Evolutionary conservation across 1,140 invertebrate genomes (phyloP).

Genomic region (Drosophila funebris): DNA sequence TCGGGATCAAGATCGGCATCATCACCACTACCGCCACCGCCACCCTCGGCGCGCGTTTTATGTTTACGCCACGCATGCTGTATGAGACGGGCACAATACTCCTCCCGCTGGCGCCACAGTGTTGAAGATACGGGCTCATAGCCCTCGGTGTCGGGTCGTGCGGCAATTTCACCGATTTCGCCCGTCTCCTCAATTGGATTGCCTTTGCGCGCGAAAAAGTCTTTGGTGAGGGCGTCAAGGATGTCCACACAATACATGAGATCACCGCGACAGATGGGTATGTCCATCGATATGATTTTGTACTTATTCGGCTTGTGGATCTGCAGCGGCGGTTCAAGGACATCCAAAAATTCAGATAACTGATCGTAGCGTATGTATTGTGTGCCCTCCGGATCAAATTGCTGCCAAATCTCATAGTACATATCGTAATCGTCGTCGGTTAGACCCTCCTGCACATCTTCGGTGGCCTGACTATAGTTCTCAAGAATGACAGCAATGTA

Average conservation of each 20-base stretch:
- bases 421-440: constrained; percentile 99
- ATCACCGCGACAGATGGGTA: constrained; percentile 98
- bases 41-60: constrained; percentile 87
- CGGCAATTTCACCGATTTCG: constrained; percentile 91
- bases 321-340: constrained; percentile 95
- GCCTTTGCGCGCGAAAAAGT: constrained; percentile 98
- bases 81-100: constrained; percentile 97
- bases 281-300: constrained; percentile 99
- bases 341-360: constrained; percentile 97
- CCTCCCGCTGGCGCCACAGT: constrained; percentile 96
- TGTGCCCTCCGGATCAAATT: constrained; percentile 98
- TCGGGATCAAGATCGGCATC: constrained; percentile 5
- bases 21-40: constrained; percentile 64
- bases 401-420: constrained; percentile 99
- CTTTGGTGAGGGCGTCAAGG: constrained; percentile 96
- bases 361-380: constrained; percentile 98
- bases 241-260: constrained; percentile 99
- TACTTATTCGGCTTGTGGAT: constrained; percentile 99
- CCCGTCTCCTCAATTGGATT: constrained; percentile 95
- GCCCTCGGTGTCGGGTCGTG: constrained; percentile 91
- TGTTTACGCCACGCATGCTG: constrained; percentile 97
- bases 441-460: constrained; percentile 98
- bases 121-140: constrained; percentile 97
- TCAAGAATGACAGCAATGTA: constrained; percentile 99
- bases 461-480: constrained; percentile 98